These are phyloP conservation scores for Copidosoma aretas DNA, from an alignment of 2,888 invertebrate species.

Conservation along the genomic window DNA sequence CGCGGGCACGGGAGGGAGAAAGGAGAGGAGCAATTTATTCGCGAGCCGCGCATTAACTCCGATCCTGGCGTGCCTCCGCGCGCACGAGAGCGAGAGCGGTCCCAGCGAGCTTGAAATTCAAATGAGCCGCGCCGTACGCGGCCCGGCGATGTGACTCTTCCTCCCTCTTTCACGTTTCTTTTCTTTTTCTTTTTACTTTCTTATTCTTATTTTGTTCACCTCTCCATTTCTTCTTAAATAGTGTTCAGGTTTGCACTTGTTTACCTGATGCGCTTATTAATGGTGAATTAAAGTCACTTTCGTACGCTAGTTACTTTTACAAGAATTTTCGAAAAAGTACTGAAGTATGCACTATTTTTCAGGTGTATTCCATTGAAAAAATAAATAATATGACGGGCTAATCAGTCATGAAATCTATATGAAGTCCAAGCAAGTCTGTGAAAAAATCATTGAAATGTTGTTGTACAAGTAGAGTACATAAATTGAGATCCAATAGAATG, in stretches of 20 bases:
- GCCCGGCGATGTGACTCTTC: background rate
- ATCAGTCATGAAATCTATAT: too few species aligned
- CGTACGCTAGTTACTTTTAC: background rate
- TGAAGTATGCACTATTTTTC: too few species aligned
- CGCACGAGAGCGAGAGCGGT: background rate
- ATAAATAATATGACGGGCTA: too few species aligned
- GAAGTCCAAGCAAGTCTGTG: too few species aligned
- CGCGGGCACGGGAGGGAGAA: background rate
- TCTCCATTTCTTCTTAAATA: background rate
- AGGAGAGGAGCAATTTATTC: constrained; percentile 9
- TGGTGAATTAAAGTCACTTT: background rate
- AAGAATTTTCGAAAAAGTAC: too few species aligned
- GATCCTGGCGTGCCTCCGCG: constrained; percentile 10
- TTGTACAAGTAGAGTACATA: too few species aligned
- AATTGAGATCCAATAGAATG: too few species aligned
- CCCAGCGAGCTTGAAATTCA: constrained; percentile 15
- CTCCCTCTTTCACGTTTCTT: background rate
- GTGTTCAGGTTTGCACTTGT: background rate
- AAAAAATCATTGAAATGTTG: too few species aligned
- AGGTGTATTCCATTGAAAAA: too few species aligned
- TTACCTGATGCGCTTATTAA: background rate
- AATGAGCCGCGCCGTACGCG: background rate
- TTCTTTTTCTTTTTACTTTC: too few species aligned
- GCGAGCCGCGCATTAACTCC: background rate
- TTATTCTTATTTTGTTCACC: too few species aligned